These are phyloP conservation scores for Hemicordylus capensis DNA, from an alignment of 2,113 vertebrate genomes.

Conservation along the genomic window DNA sequence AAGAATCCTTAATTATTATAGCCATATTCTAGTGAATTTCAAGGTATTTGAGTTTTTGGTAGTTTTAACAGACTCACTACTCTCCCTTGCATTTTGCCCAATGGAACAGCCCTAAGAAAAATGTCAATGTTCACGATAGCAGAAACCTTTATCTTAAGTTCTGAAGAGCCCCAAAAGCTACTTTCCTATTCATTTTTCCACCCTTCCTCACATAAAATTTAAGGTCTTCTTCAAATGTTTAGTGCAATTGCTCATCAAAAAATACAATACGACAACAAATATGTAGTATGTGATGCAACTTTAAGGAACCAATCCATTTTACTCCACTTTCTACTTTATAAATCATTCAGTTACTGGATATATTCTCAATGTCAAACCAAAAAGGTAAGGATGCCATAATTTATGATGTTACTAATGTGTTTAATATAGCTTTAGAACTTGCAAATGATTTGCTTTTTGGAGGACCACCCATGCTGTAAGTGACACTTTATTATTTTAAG, in stretches of 20 bases:
- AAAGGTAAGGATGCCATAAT: neutral
- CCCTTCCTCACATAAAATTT: neutral
- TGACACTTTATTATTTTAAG: neutral
- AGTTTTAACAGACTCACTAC: neutral
- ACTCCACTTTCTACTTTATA: neutral
- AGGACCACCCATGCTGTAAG: neutral
- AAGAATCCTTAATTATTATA: neutral
- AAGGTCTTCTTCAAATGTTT: neutral
- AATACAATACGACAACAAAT: too few relatives aligned
- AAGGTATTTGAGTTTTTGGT: neutral
- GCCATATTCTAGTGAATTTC: neutral
- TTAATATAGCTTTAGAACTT: neutral
- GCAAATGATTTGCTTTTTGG: neutral
- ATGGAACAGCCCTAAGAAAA: neutral
- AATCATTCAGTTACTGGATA: neutral
- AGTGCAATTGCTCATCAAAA: neutral
- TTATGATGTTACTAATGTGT: fast-evolving
- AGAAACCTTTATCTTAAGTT: neutral
- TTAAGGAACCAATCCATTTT: too few relatives aligned
- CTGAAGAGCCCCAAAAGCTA: neutral
- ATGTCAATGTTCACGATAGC: neutral
- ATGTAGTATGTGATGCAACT: too few relatives aligned
- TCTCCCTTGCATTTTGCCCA: neutral
- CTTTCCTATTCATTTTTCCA: neutral
- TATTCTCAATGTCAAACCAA: neutral